These are phyloP conservation scores for Struthidea cinerea DNA, from an alignment of 2,113 vertebrate species.

Conservation along the genomic window DNA sequence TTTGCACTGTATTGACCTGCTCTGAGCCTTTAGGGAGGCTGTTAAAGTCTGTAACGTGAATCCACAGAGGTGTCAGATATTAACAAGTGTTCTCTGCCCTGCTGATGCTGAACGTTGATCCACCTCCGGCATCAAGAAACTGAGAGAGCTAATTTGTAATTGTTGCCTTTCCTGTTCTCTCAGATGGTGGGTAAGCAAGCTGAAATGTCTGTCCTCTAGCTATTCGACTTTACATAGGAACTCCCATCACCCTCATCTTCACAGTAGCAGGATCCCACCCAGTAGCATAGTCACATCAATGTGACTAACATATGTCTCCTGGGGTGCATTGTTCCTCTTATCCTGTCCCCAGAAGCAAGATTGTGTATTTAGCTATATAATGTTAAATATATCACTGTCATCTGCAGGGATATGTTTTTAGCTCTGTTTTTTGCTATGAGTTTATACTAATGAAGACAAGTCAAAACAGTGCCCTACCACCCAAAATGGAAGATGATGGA, in stretches of 20 bases:
- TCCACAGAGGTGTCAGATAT: neutral
- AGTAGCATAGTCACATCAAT: neutral
- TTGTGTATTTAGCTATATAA: neutral
- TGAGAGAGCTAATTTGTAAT: neutral
- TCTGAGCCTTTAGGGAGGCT: neutral
- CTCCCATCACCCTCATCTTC: neutral
- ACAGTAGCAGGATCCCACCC: neutral
- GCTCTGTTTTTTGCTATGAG: neutral
- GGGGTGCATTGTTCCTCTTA: neutral
- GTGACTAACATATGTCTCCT: neutral
- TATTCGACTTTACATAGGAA: neutral
- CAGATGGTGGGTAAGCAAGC: neutral
- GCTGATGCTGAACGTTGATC: neutral
- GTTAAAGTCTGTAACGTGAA: neutral
- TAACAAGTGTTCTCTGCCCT: conserved; percentile 2
- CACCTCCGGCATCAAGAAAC: neutral
- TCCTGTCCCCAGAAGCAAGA: neutral
- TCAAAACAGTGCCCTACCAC: neutral
- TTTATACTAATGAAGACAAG: neutral
- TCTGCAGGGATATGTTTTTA: neutral
- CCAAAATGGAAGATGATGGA: neutral
- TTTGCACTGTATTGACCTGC: neutral
- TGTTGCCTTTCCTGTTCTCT: neutral
- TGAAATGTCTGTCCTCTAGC: neutral
- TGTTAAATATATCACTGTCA: neutral